Evolutionary conservation across 2,888 invertebrate species (phyloP).

Genomic region (Dusona sp.): DNA sequence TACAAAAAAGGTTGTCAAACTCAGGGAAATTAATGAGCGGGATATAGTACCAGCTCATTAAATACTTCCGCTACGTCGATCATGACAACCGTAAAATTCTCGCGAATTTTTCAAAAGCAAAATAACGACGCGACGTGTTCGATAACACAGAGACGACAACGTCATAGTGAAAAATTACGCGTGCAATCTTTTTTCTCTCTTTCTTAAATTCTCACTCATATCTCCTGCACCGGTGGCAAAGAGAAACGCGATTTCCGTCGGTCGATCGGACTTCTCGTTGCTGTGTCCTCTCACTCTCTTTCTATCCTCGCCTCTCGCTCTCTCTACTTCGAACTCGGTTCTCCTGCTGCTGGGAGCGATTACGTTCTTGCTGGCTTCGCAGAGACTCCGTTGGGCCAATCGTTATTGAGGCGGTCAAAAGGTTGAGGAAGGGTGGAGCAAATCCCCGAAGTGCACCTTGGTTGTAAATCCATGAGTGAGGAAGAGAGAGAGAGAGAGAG

Average conservation of each 20-base stretch:
- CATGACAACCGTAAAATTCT: conserved; percentile 13
- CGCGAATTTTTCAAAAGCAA: background rate
- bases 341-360: conserved; percentile 72
- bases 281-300: conserved; percentile 50
- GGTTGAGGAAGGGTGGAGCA: conserved; percentile 73
- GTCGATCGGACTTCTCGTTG: conserved; percentile 63
- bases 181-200: conserved; percentile 13
- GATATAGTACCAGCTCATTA: conserved; percentile 15
- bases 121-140: background rate
- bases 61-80: conserved; percentile 21
- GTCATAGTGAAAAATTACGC: background rate
- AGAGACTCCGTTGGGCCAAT: conserved; percentile 71
- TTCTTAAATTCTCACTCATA: conserved; percentile 47
- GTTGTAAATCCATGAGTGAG: conserved; percentile 75
- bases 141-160: background rate
- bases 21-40: conserved; percentile 5
- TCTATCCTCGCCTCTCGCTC: conserved; percentile 9
- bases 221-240: conserved; percentile 65
- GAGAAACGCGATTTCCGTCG: conserved; percentile 67
- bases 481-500: conserved; percentile 61
- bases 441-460: conserved; percentile 79
- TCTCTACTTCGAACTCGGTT: conserved; percentile 23
- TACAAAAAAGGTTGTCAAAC: background rate
- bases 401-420: conserved; percentile 64
- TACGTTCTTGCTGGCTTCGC: conserved; percentile 76